Base-by-base conservation (phyloP, 2,113 vertebrate species). In the Grammomys dolichurus region DNA sequence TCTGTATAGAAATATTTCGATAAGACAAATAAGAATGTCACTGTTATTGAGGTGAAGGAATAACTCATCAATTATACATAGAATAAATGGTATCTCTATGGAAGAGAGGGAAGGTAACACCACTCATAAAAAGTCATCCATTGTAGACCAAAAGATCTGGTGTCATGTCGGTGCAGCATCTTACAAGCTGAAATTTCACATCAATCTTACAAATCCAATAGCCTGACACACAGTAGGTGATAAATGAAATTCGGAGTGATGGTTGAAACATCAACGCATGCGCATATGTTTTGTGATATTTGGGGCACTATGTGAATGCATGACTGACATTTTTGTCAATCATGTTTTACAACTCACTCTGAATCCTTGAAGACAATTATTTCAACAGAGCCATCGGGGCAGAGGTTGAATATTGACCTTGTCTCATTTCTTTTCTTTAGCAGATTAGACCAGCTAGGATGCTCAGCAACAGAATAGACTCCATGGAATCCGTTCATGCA, bases 231-330 rank as follows among this genome's bases (percentile, higher is more conserved):
- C 0, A 22, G 2, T 28, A 36, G 48, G 9, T 28, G 11, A 10
- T 76, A 43, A 60, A 75, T 5, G 22, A 16, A 75, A 36, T 3
- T 33, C 67, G 5, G 26, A 26, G 28, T 48, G 28, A 5, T 40
- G 36, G 9, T 5, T 51, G 19, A 92, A 16, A 22, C 69, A 33
- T 75, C 7, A 14, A 33, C 1, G 1, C 0, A 1, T 0, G 3
- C 20, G 8, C 2, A 5, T 76, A 17, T 31, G 75, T 69, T n/a
- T 46, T 72, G 36, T 28, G 12, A 56, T 6, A 31, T 10, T 86
- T 28, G 78, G 33, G 10, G 22, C 33, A 58, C 4, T 0, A 19
- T 26, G 7, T 19, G 31, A 54, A 24, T 6, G 1, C 17, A 17
- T 14, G 4, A 4, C 60, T 43, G 65, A 5, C 58, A 3, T 4